Evolutionary conservation across 2,113 vertebrate genomes (phyloP).

Genomic region (Marmota monax): DNA sequence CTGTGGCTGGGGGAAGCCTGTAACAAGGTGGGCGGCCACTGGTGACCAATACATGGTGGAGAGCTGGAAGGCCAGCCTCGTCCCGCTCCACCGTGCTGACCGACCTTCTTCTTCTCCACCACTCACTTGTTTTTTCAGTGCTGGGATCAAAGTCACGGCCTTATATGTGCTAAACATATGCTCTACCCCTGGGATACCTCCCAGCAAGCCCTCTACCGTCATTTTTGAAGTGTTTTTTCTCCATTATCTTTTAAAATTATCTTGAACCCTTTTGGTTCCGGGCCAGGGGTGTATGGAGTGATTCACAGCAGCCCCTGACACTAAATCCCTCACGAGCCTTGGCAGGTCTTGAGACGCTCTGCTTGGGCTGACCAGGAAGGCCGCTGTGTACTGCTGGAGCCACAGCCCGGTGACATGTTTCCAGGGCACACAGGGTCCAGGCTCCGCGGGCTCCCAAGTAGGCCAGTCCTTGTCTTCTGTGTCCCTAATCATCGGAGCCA

Average conservation of each 20-base stretch:
- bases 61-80: background rate
- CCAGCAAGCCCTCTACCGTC: too few relatives aligned
- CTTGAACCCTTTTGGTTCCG: background rate
- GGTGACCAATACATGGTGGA: background rate
- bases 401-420: background rate
- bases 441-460: background rate
- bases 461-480: background rate
- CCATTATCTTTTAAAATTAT: background rate
- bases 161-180: too few relatives aligned
- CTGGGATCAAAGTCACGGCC: too few relatives aligned
- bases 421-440: background rate
- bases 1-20: background rate
- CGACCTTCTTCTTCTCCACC: background rate
- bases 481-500: background rate
- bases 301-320: background rate
- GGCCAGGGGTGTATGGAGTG: background rate
- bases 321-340: background rate
- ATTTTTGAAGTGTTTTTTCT: background rate
- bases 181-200: too few relatives aligned
- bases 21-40: background rate
- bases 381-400: background rate
- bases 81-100: background rate
- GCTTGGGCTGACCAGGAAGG: background rate
- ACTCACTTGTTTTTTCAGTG: background rate
- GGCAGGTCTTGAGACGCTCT: background rate